Evolutionary conservation across 2,888 invertebrate genomes (phyloP).

Genomic region (Andrena flavipes): DNA sequence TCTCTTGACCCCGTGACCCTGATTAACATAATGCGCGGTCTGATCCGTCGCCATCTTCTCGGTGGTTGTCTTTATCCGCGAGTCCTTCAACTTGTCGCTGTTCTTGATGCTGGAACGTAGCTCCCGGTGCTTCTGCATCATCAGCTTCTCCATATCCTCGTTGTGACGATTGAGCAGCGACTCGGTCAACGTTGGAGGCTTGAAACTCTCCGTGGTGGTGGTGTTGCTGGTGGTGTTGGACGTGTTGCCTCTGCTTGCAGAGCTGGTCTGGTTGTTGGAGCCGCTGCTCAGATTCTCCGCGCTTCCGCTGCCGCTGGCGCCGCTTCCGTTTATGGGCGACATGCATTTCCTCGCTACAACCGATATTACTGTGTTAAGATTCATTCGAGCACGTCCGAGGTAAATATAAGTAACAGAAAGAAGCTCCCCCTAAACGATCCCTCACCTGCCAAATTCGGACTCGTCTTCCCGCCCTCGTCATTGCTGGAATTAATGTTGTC

Average conservation of each 20-base stretch:
- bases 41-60: constrained; percentile 82
- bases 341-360: constrained; percentile 83
- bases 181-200: constrained; percentile 87
- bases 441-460: constrained; percentile 66
- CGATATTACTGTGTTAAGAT: neutral
- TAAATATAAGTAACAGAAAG: neutral
- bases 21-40: constrained; percentile 74
- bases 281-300: constrained; percentile 87
- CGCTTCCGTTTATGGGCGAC: constrained; percentile 86
- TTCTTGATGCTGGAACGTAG: constrained; percentile 86
- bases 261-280: constrained; percentile 87
- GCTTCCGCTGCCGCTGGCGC: constrained; percentile 87
- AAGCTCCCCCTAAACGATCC: too few relatives aligned
- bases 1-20: constrained; percentile 87
- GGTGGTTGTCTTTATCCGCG: constrained; percentile 84
- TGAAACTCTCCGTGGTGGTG: constrained; percentile 81
- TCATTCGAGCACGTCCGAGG: neutral
- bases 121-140: constrained; percentile 90
- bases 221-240: constrained; percentile 84
- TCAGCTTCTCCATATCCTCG: constrained; percentile 92
- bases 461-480: constrained; percentile 74
- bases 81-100: constrained; percentile 85
- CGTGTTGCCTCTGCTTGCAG: constrained; percentile 84
- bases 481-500: constrained; percentile 78
- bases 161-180: constrained; percentile 89